A percentile compares a stretch with the other conserved stretches of the same genome.
These are phyloP conservation scores for Ceratosolen solmsi DNA, from an alignment of 1,140 invertebrate genomes.

Conservation along the genomic window DNA sequence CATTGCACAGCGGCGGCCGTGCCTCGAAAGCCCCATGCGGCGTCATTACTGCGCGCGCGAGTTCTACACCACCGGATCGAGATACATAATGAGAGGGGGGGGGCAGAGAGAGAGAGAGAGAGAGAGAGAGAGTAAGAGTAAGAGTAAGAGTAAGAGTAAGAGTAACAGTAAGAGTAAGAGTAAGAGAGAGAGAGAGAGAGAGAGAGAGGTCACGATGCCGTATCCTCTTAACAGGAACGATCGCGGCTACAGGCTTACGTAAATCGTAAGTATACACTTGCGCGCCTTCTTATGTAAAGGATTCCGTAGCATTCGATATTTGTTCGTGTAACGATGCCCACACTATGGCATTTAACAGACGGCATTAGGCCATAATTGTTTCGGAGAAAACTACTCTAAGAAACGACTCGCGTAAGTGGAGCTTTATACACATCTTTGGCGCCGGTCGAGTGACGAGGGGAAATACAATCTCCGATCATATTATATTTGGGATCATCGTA, in stretches of 20 bases:
- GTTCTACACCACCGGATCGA: too few species aligned
- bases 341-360: not conserved
- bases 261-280: slow-evolving; percentile 21
- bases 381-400: not conserved
- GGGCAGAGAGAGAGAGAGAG: not conserved
- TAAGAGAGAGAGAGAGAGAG: slow-evolving; percentile 11
- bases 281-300: slow-evolving; percentile 1
- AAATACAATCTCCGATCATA: not conserved
- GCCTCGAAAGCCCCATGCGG: slow-evolving; percentile 28
- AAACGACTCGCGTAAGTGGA: not conserved
- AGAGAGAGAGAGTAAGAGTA: not conserved
- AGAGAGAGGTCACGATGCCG: not conserved
- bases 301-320: not conserved
- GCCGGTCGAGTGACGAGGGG: too few species aligned
- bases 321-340: not conserved
- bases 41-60: not conserved
- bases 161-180: not conserved
- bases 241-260: not conserved
- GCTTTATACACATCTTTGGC: too few species aligned
- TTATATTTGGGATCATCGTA: not conserved
- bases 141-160: not conserved
- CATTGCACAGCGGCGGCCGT: slow-evolving; percentile 27
- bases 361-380: not conserved
- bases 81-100: too few species aligned
- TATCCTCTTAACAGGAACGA: slow-evolving; percentile 21